Conservation (phyloP, 2,888 invertebrate species). For the Melanchra persicariae region DNA sequence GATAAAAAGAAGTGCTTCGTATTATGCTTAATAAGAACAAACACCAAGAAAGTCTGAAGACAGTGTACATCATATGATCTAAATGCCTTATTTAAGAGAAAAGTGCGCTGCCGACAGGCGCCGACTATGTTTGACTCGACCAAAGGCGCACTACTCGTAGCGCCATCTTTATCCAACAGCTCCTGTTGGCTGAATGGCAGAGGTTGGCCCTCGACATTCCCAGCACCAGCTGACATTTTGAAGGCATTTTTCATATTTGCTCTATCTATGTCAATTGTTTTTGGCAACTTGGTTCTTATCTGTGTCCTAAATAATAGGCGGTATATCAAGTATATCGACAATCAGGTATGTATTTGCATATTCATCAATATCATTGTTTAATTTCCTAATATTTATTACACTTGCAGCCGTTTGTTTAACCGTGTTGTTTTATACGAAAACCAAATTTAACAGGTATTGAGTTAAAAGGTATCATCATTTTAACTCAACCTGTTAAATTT, state of each 20-base stretch:
- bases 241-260: constrained; percentile 95
- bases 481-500: not conserved
- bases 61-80: constrained; percentile 87
- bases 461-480: too few relatives aligned
- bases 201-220: constrained; percentile 92
- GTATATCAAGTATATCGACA: constrained; percentile 96
- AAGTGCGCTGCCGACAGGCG: constrained; percentile 87
- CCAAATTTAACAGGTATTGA: too few relatives aligned
- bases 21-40: constrained; percentile 37
- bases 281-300: constrained; percentile 95
- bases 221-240: constrained; percentile 93
- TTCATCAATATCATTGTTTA: not conserved
- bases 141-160: constrained; percentile 93
- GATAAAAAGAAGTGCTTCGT: constrained; percentile 61
- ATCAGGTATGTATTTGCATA: constrained; percentile 92
- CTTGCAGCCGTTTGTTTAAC: not conserved
- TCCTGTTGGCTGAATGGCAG: constrained; percentile 94
- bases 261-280: constrained; percentile 94
- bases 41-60: constrained; percentile 76
- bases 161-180: constrained; percentile 95
- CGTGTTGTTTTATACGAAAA: not conserved
- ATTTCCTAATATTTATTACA: not conserved
- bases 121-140: constrained; percentile 92
- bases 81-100: constrained; percentile 88
- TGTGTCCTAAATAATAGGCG: constrained; percentile 96